Percentiles rank a stretch among this genome's conserved stretches.
phyloP scores from a whole-genome alignment of 2,888 invertebrate species.

The Petrophora chlorosata region DNA sequence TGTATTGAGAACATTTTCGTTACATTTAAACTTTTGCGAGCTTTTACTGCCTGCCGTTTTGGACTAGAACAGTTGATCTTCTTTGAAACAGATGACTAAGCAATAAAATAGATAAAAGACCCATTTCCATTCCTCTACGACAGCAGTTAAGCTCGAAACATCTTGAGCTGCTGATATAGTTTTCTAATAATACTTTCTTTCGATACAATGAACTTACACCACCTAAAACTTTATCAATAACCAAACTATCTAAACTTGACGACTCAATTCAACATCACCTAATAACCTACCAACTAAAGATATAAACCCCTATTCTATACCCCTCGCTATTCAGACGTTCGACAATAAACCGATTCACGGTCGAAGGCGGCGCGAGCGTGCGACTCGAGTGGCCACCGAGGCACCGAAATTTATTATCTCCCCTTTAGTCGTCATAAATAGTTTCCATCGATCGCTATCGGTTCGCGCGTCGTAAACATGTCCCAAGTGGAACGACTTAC shows the following conservation, averaged over 20 bases:
- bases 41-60: too few relatives aligned
- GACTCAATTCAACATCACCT: slow-evolving; percentile 30
- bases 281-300: slow-evolving; percentile 23
- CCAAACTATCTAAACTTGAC: slow-evolving; percentile 33
- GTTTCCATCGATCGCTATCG: slow-evolving; percentile 38
- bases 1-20: slow-evolving; percentile 15
- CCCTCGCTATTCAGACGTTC: slow-evolving; percentile 26
- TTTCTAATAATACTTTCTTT: too few relatives aligned
- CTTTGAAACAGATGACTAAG: too few relatives aligned
- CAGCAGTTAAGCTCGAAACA: too few relatives aligned
- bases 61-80: too few relatives aligned
- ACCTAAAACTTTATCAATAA: slow-evolving; percentile 2
- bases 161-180: too few relatives aligned
- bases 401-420: slow-evolving; percentile 37
- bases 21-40: slow-evolving; percentile 3
- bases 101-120: too few relatives aligned
- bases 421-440: slow-evolving; percentile 47
- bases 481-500: slow-evolving; percentile 31
- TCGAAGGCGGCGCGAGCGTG: slow-evolving; percentile 22
- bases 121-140: too few relatives aligned
- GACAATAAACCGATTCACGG: slow-evolving; percentile 32
- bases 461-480: slow-evolving; percentile 38
- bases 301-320: slow-evolving; percentile 15
- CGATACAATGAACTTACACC: neutral
- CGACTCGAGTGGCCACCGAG: slow-evolving; percentile 36